These are phyloP conservation scores for Natator depressus DNA, from an alignment of 2,113 vertebrate species.

Conservation along the genomic window DNA sequence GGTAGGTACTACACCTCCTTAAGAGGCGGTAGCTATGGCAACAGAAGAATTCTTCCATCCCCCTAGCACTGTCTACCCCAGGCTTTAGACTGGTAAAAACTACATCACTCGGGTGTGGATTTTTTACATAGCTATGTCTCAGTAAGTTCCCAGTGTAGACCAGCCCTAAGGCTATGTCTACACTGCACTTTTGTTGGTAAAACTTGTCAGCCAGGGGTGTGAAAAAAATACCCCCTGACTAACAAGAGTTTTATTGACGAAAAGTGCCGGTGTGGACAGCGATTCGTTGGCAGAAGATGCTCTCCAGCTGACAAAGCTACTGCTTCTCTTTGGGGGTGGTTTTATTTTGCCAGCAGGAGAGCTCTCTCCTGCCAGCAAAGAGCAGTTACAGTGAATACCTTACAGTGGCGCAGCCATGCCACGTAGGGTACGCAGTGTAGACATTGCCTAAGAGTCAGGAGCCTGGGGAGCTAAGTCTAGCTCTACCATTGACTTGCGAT, in stretches of 20 bases:
- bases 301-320: not conserved
- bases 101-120: not conserved
- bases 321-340: not conserved
- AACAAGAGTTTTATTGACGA: not conserved
- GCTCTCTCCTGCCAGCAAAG: not conserved
- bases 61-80: not conserved
- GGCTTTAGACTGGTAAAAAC: not conserved
- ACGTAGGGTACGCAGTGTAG: not conserved
- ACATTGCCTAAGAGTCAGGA: too few species aligned
- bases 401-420: not conserved
- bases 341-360: not conserved
- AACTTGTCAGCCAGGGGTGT: not conserved
- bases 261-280: not conserved
- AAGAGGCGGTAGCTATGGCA: not conserved
- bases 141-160: not conserved
- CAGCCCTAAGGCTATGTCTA: not conserved
- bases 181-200: not conserved
- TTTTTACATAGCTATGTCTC: not conserved
- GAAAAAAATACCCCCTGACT: not conserved
- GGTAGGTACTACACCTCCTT: not conserved
- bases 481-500: not conserved
- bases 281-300: not conserved
- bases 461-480: rapidly evolving
- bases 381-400: not conserved
- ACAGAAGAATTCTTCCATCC: not conserved